A percentile compares a stretch with the other conserved stretches of the same genome.
phyloP scores from a whole-genome alignment of 2,888 invertebrate genomes.

The Zeuzera pyrina region DNA sequence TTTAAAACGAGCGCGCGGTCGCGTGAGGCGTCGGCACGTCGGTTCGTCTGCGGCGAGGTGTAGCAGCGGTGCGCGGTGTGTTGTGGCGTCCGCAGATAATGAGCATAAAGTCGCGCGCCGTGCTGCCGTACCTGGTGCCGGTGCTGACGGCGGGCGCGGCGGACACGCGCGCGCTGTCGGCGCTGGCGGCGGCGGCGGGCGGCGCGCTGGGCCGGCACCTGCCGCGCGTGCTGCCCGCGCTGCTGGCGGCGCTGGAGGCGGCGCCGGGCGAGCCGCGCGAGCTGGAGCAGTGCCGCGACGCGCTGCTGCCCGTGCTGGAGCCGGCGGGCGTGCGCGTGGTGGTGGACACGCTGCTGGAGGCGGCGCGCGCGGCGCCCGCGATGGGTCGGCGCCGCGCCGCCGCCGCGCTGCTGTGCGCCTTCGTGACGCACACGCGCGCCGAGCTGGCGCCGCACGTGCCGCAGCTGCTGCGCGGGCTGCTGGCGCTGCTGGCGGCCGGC shows the following conservation, averaged over 20 bases:
- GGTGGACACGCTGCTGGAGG: slow-evolving; percentile 77
- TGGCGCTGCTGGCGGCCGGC: slow-evolving; percentile 86
- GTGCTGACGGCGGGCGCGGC: slow-evolving; percentile 79
- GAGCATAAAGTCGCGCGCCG: slow-evolving; percentile 96
- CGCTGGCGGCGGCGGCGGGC: slow-evolving; percentile 95
- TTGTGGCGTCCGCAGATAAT: slow-evolving; percentile 91
- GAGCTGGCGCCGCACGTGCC: slow-evolving; percentile 91
- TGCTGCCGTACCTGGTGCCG: slow-evolving; percentile 96
- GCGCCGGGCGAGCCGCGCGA: slow-evolving; percentile 81
- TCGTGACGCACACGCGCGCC: slow-evolving; percentile 90
- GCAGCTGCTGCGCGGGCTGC: slow-evolving; percentile 88
- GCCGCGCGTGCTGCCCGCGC: slow-evolving; percentile 92
- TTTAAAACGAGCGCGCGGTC: too few relatives aligned
- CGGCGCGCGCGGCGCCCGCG: slow-evolving; percentile 84
- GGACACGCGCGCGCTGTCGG: slow-evolving; percentile 92
- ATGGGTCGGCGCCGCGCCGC: slow-evolving; percentile 83
- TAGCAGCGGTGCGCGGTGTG: slow-evolving; percentile 95
- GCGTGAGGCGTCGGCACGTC: too few relatives aligned
- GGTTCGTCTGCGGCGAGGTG: too few relatives aligned
- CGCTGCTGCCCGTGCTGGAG: slow-evolving; percentile 91
- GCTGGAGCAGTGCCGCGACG: slow-evolving; percentile 92
- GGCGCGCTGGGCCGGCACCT: slow-evolving; percentile 93
- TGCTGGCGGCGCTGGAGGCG: slow-evolving; percentile 82
- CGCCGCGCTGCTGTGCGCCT: slow-evolving; percentile 90
- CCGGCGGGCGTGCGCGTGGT: slow-evolving; percentile 88